Evolutionary conservation across 2,113 vertebrate species (phyloP), one percentile per base, ranked within the genome.

Genomic region (Clarias magur): DNA sequence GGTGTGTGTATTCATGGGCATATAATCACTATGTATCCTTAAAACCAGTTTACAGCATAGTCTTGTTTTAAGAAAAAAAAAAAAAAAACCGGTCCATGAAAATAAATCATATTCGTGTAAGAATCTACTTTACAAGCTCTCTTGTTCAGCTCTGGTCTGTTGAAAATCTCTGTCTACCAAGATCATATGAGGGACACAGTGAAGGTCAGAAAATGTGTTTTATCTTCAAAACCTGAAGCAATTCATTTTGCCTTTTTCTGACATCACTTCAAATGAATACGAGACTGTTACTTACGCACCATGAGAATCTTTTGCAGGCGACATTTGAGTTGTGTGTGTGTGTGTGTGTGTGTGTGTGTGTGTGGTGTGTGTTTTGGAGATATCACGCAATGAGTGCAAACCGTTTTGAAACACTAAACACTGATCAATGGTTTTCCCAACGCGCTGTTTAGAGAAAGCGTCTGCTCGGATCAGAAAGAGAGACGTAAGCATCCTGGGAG

Each of bases 361-460:
- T 56, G 82, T 30, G 27, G 27, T 60, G 30, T 67, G 19, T 42
- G 72, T 85, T 38, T 84, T 73, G 38, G 11, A 16, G 67, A 38
- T 27, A 16, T 72, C 68, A 59, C 30, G 16, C 27, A 62, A 59
- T 84, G 54, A 59, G 19, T 42, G 56, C 19, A 60, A 34, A 85
- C 83, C 42, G 21, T 75, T 85, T 85, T 62, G 13, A 27, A 76
- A 85, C 34, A 63, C 34, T 85, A 76, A 76, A 76, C 6, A 63
- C 10, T 16, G n/a, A 80, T 59, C 53, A 38, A 34, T 34, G 27
- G 19, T 60, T 42, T n/a, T 62, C 9, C 23, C 25, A 23, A 25
- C 27, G 13, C 57, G 54, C 10, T n/a, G 68, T 57, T 85, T 10
- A 27, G 27, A 48, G 19, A 25, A 72, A 34, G 30, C 19, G 4